Evolutionary conservation across 92 coral and sea anemone species (phyloP).

Genomic region (Palythoa caribaeorum): DNA sequence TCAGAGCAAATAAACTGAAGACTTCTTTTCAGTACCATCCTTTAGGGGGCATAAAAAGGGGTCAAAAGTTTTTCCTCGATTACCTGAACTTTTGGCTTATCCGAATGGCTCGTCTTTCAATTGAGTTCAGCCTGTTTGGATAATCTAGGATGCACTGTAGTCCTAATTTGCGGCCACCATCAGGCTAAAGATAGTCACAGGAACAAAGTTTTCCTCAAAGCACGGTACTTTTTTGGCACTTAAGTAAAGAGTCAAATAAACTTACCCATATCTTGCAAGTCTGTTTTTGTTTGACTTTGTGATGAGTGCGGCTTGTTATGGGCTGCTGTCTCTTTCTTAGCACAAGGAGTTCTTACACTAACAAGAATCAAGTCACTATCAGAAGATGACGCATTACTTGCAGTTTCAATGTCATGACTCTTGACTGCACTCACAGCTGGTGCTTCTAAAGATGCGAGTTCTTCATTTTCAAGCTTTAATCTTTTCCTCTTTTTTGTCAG

Average conservation of each 20-base stretch:
- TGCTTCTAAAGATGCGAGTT: not conserved
- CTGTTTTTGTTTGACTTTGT: not conserved
- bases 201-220: not conserved
- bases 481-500: conserved; percentile 22
- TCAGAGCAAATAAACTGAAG: no score
- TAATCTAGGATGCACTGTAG: no score
- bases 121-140: no score
- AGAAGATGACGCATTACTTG: conserved; percentile 4
- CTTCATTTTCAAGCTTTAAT: conserved; percentile 16
- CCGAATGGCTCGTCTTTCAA: no score
- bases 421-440: not conserved
- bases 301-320: not conserved
- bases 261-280: conserved; percentile 19
- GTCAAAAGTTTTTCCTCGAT: no score
- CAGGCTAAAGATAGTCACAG: not conserved
- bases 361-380: conserved; percentile 35
- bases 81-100: no score
- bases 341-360: conserved; percentile 16
- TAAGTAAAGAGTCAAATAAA: not conserved
- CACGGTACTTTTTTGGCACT: no score
- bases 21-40: no score
- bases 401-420: not conserved
- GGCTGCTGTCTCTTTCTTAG: not conserved
- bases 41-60: no score
- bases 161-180: not conserved